Percentiles rank a stretch among this genome's conserved stretches.
Conservation (phyloP, 2,888 invertebrate species). For the Labia minor region DNA sequence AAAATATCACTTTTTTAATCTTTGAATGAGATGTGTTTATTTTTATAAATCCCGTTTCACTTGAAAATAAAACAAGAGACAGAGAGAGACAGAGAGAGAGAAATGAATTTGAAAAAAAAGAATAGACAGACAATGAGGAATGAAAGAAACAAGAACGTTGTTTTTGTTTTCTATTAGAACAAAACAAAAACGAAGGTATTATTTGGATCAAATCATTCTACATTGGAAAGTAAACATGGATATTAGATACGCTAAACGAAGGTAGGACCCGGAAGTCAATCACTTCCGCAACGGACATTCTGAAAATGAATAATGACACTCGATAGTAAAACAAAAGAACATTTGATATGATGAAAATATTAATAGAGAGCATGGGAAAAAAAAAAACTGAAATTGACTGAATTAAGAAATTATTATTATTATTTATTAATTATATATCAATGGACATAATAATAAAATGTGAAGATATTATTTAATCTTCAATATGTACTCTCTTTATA, state of each 20-base stretch:
- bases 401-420: too few relatives aligned
- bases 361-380: neutral
- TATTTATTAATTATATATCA: neutral
- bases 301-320: too few relatives aligned
- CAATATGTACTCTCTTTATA: neutral
- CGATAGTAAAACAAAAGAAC: too few relatives aligned
- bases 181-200: neutral
- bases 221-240: neutral
- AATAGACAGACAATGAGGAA: too few relatives aligned
- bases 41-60: conserved; percentile 13
- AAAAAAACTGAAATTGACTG: too few relatives aligned
- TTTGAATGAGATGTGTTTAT: conserved; percentile 15
- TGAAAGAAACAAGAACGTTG: too few relatives aligned
- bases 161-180: neutral
- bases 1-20: too few relatives aligned
- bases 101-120: too few relatives aligned
- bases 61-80: neutral
- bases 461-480: neutral
- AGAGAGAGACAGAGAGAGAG: too few relatives aligned
- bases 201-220: neutral
- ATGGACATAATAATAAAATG: neutral
- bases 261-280: neutral
- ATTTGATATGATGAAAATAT: too few relatives aligned
- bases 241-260: neutral
- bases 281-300: neutral